Conservation (phyloP, 2,797 vertebrate species). For the Erithacus rubecula region DNA sequence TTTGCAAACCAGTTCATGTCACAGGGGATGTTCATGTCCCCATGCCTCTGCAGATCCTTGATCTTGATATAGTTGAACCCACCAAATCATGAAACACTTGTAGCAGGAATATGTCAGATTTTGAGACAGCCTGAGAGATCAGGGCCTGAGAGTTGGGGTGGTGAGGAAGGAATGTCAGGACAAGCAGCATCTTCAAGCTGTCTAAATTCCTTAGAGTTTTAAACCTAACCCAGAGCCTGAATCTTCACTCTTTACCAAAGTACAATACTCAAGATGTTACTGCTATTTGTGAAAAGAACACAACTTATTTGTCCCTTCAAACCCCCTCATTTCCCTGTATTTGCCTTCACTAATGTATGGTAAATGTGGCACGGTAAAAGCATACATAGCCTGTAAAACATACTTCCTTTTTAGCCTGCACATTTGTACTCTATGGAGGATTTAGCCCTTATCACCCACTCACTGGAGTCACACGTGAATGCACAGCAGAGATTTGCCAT, state of each 20-base stretch:
- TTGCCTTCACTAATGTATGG: conserved; percentile 75
- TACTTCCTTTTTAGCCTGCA: conserved; percentile 66
- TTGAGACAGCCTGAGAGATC: background rate
- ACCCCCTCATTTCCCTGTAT: conserved; percentile 70
- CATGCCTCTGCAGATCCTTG: background rate
- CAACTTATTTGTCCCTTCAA: conserved; percentile 67
- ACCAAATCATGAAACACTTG: background rate
- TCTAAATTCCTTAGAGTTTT: conserved; percentile 63
- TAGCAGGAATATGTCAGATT: background rate
- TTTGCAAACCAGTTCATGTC: accelerated
- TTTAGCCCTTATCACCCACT: conserved; percentile 58
- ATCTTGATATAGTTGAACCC: background rate
- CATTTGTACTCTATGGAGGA: conserved; percentile 44
- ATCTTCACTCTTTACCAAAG: background rate
- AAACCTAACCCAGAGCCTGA: background rate
- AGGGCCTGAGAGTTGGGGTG: background rate
- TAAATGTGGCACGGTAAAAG: conserved; percentile 78
- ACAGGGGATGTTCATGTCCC: accelerated
- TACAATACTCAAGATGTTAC: conserved; percentile 35
- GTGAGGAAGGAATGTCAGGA: conserved; percentile 64
- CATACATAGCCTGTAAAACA: conserved; percentile 66
- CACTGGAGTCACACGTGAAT: conserved; percentile 34
- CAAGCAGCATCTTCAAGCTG: conserved; percentile 18
- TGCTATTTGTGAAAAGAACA: conserved; percentile 59
- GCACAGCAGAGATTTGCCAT: conserved; percentile 52